Evolutionary conservation across 2,888 invertebrate species (phyloP), one percentile per base, ranked within the genome.

Genomic region (Tigriopus californicus): DNA sequence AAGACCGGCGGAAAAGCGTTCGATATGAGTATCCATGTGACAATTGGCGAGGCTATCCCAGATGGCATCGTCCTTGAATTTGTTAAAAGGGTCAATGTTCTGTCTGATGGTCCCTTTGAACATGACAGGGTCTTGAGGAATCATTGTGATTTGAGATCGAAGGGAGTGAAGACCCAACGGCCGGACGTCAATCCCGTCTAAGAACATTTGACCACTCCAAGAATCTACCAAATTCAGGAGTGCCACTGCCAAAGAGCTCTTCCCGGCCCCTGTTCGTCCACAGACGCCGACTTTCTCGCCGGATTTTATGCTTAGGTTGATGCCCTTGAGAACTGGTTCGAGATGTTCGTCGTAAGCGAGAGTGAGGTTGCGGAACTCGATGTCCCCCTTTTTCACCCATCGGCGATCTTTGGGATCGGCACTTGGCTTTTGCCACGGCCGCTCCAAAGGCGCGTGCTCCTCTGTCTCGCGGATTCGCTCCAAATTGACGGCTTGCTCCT

Each of bases 391-490:
- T 5, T 66, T 63, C 1, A 76, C 76, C 76, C 76, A 78, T 22
- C 62, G 51, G 15, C 62, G 56, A 3, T 62, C 62, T 33, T 33
- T 33, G 87, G 88, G 88, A 15, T 83, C 71, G 1, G 88, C 87
- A 72, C 88, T 87, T 33, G 33, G 33, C 58, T 70, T 68, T 15
- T 65, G 61, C 8, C 57, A 57, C n/a, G 42, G 46, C 15, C 22
- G 13, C 1, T 68, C 67, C 3, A 69, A 68, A 75, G 80, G 63
- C 12, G 41, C 71, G 1, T 68, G 67, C 63, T 76, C 76, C 0
- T 85, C 82, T 0, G 84, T 82, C 69, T 97, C 95, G 70, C 92
- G 90, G 67, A 95, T 89, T 70, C 97, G 80, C 72, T 97, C 95
- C 1, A 95, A 92, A 2, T 94, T 87, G 1, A 95, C 94, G 66